A percentile compares a stretch with the other conserved stretches of the same genome.
Evolutionary conservation across 2,888 invertebrate genomes (phyloP).

Genomic region (Luperina nickerlii): DNA sequence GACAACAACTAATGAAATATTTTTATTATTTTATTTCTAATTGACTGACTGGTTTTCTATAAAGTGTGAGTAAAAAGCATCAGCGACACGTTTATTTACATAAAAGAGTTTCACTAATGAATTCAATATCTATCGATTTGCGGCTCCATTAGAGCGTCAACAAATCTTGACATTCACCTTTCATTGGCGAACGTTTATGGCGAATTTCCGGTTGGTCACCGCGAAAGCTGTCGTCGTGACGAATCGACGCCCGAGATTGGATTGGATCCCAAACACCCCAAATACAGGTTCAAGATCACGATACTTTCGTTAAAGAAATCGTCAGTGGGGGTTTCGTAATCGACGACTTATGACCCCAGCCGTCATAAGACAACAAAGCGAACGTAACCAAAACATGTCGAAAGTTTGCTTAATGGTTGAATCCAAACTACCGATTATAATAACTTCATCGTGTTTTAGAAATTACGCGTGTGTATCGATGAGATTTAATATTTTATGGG

Average conservation of each 20-base stretch:
- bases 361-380: conserved; percentile 68
- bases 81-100: conserved; percentile 55
- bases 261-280: conserved; percentile 60
- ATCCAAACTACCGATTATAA: conserved; percentile 62
- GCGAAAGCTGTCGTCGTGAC: conserved; percentile 80
- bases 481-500: conserved; percentile 41
- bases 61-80: conserved; percentile 32
- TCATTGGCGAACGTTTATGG: conserved; percentile 76
- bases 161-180: conserved; percentile 87
- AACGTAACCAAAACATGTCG: conserved; percentile 76
- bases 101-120: conserved; percentile 68
- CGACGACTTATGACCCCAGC: conserved; percentile 78
- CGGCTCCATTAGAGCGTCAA: conserved; percentile 69
- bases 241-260: conserved; percentile 62
- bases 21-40: conserved; percentile 2
- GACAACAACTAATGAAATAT: conserved; percentile 9
- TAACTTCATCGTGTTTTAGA: conserved; percentile 61
- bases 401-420: conserved; percentile 71
- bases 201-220: conserved; percentile 81
- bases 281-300: conserved; percentile 83
- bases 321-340: conserved; percentile 74
- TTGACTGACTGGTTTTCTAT: conserved; percentile 39
- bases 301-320: conserved; percentile 83
- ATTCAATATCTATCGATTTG: conserved; percentile 65
- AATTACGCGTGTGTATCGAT: conserved; percentile 48